These are phyloP conservation scores for Sternarchorhynchus goeldii DNA, from an alignment of 2,797 vertebrate species.

Conservation along the genomic window DNA sequence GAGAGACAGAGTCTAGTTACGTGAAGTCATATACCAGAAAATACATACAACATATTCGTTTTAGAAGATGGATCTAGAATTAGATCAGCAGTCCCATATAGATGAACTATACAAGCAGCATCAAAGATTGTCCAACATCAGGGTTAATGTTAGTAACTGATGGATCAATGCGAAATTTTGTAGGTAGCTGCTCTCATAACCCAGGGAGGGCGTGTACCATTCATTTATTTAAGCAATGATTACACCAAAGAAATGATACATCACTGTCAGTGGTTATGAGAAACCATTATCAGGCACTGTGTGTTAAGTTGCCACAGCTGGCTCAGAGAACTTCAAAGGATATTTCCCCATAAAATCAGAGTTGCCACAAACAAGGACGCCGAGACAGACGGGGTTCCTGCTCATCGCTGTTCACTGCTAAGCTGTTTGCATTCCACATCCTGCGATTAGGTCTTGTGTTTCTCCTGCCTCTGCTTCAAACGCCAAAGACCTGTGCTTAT, in stretches of 20 bases:
- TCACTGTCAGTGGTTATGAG: slow-evolving; percentile 47
- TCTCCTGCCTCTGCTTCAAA: slow-evolving; percentile 17
- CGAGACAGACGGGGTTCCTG: background rate
- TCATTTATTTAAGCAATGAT: slow-evolving; percentile 46
- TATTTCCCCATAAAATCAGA: background rate
- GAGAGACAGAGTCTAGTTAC: slow-evolving; percentile 17
- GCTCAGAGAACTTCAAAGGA: slow-evolving; percentile 15
- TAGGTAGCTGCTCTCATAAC: slow-evolving; percentile 39
- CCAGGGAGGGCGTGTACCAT: slow-evolving; percentile 28
- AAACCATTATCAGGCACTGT: slow-evolving; percentile 40
- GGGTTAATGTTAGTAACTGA: slow-evolving; percentile 22
- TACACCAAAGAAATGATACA: slow-evolving; percentile 34
- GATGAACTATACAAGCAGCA: background rate
- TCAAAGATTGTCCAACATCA: background rate
- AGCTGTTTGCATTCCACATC: background rate
- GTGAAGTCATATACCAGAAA: background rate
- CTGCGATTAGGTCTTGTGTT: background rate
- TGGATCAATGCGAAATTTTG: slow-evolving; percentile 34
- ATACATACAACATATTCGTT: too few species aligned
- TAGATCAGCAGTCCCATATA: background rate
- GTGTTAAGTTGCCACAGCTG: slow-evolving; percentile 14
- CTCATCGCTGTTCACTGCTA: background rate
- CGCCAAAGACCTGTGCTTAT: slow-evolving; percentile 18
- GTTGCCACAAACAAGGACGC: background rate
- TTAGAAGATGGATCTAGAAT: background rate